Conservation (phyloP, 2,113 vertebrate species). For the Pelecanus crispus region DNA sequence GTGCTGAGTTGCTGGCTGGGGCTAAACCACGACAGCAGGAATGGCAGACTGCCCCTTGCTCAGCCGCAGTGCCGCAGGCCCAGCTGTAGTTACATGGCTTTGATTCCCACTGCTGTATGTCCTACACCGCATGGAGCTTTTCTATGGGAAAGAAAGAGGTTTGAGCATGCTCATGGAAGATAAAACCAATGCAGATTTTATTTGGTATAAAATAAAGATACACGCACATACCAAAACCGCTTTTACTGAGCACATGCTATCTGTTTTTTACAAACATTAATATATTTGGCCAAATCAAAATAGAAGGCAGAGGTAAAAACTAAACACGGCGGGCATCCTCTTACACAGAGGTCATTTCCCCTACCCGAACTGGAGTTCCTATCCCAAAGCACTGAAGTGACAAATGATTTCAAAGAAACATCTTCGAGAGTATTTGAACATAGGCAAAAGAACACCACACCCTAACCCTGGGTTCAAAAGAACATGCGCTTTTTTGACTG, state of each 20-base stretch:
- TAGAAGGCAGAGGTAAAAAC: background rate
- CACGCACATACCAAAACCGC: background rate
- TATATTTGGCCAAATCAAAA: background rate
- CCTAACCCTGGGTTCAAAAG: background rate
- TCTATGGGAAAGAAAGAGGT: background rate
- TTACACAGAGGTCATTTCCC: background rate
- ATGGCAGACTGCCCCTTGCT: background rate
- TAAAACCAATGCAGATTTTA: conserved; percentile 2
- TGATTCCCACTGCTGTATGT: background rate
- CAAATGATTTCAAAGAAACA: background rate
- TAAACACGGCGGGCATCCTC: background rate
- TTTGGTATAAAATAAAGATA: conserved; percentile 13
- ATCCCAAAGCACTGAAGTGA: background rate
- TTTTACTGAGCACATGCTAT: background rate
- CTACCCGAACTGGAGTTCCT: background rate
- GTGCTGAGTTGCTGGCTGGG: no score
- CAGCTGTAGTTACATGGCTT: background rate
- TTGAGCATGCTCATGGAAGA: background rate
- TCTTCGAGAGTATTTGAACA: background rate
- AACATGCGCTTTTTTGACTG: background rate
- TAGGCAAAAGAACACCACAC: background rate
- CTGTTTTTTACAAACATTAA: background rate
- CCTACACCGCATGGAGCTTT: background rate
- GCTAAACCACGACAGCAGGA: no score
- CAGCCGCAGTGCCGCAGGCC: background rate